phyloP scores from a whole-genome alignment of 2,113 vertebrate species.

The Eclectus roratus region DNA sequence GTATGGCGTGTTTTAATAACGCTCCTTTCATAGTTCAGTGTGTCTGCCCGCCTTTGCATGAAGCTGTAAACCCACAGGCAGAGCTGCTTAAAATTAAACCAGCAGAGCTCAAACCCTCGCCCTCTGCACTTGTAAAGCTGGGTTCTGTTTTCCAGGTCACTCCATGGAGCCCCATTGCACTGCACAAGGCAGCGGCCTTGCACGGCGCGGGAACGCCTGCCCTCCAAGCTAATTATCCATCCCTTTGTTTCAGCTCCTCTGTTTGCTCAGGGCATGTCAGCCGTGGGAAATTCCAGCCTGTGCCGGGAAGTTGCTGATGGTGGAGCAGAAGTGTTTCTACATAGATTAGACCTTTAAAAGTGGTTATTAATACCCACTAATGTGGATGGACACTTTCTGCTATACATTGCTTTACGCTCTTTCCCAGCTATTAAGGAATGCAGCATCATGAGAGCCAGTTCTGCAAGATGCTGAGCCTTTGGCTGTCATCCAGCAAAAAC shows the following conservation, averaged over 20 bases:
- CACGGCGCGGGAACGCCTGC: neutral
- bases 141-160: conserved; percentile 52
- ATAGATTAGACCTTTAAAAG: conserved; percentile 51
- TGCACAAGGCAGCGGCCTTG: neutral
- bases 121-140: conserved; percentile 11
- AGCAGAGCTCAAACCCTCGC: conserved; percentile 26
- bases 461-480: conserved; percentile 59
- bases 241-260: neutral
- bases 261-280: conserved; percentile 6
- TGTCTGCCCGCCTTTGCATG: conserved; percentile 51
- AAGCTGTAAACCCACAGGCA: conserved; percentile 63
- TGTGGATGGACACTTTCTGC: conserved; percentile 47
- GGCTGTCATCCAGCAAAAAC: conserved; percentile 60
- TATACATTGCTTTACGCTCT: neutral
- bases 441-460: conserved; percentile 59
- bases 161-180: neutral
- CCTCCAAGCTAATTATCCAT: conserved; percentile 9
- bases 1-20: conserved; percentile 68
- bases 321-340: neutral
- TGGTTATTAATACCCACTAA: conserved; percentile 39
- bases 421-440: conserved; percentile 60
- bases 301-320: conserved; percentile 21
- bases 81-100: conserved; percentile 49
- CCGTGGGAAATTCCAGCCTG: conserved; percentile 47
- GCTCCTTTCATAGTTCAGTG: conserved; percentile 56